Base-by-base conservation (phyloP, 2,797 vertebrate species). In the Numenius phaeopus region DNA sequence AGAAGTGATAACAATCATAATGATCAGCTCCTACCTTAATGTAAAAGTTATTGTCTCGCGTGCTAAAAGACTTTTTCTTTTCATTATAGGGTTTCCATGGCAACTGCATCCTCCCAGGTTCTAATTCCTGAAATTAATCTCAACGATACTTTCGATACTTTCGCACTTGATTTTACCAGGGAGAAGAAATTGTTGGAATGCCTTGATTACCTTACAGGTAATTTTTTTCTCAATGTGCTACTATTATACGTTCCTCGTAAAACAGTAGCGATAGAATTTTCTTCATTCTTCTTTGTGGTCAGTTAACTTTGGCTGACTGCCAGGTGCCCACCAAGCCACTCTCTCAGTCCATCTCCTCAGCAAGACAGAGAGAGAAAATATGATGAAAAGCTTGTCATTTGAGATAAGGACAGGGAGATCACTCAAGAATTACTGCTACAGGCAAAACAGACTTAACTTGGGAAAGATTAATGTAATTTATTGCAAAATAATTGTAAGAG, bases 161-260 rank as follows among this genome's bases (percentile, higher is more conserved):
- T 99, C 69, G 99, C 99, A 50, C 98, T 99, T 98, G 99, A 99
- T 98, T 99, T 99, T 96, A 99, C 99, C 34, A 98, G 99, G 92
- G 99, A 99, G 98, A 99, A 99, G 98, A 99, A 99, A 97, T 98
- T 99, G 98, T 98, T 99, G 76, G 99, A 99, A 98, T 99, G 98
- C 95, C 98, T 99, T 98, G 99, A 99, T 98, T 99, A 99, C 96
- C 99, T 99, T 94, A 99, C 99, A 98, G 99, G 99, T 99, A 97
- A 72, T 52, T 66, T 93, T 93, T 90, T 85, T 24, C 65, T 79
- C 71, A 76, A 32, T 13, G 1, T 77, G 12, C 24, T 89, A 34
- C 32, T 77, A 9, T 58, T 34, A 10, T 22, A 22, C 32, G 29
- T 61, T 81, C 10, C 39, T 77, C 24, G 32, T 55, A 82, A 84